Base-by-base conservation (phyloP, 2,888 invertebrate genomes). In the Orchesella flavescens region DNA sequence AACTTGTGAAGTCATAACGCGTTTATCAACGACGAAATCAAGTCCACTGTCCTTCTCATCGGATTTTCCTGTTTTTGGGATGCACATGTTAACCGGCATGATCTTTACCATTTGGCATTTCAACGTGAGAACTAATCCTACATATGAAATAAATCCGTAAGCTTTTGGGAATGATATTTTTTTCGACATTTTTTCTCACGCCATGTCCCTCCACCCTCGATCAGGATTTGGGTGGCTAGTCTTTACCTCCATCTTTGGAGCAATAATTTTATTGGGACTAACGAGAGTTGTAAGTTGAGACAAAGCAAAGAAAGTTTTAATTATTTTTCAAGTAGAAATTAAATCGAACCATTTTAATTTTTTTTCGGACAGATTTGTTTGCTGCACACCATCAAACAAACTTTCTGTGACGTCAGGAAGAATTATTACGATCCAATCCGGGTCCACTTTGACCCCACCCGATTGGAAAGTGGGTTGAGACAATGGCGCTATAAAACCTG, bases 381-480 rank as follows among this genome's bases (percentile, higher is more conserved):
- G 13, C 63, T 78, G 9, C 65, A 72, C 15, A 34, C 55, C 0
- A 24, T 79, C 7, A 61, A 71, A 10, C 46, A 66, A 12, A 4
- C 1, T 13, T 72, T 72, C 55, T 17, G 49, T n/a, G 79, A 72
- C 17, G 15, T 23, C 1, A 24, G 72, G 43, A 79, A 79, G 55
- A 72, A 63, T 17, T 79, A 63, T 34, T 79, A 65, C 19, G 79
- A 79, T 34, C 72, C 72, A 13, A 19, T 5, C n/a, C 46, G 79
- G 17, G 23, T 49, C 19, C 21, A 19, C 19, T 78, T 61, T 10
- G 49, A 71, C 10, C 34, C 10, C 15, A 63, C 10, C 1, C 19
- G 10, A 3, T 3, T 59, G 10, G n/a, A 21, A 17, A 13, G 9
- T 4, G 19, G 19, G 1, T 43, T 23, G 17, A 44, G 68, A 0